A percentile compares a stretch with the other conserved stretches of the same genome.
phyloP scores from a whole-genome alignment of 2,888 invertebrate species.

The Lithophane socia region DNA sequence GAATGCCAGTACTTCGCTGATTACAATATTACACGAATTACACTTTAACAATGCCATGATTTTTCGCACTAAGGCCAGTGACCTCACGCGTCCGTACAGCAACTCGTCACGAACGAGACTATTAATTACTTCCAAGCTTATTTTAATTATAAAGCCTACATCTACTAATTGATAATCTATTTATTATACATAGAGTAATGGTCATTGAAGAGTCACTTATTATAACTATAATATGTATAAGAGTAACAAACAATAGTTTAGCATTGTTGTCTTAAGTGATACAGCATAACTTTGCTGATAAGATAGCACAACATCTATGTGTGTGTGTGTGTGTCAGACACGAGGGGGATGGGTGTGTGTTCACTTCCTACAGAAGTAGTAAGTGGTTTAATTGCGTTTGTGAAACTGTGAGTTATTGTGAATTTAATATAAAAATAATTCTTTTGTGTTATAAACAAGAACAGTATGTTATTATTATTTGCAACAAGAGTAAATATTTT shows the following conservation, averaged over 20 bases:
- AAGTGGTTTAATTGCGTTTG: background rate
- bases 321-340: background rate
- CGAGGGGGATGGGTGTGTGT: background rate
- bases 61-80: too few species aligned
- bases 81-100: too few species aligned
- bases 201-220: background rate
- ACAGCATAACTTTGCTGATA: slow-evolving; percentile 22
- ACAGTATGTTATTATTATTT: background rate
- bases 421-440: background rate
- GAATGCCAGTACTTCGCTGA: too few species aligned
- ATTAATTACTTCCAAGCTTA: background rate
- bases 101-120: too few species aligned
- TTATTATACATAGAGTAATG: background rate
- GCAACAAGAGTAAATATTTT: background rate
- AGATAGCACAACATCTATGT: slow-evolving; percentile 6
- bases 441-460: background rate
- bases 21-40: too few species aligned
- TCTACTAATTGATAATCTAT: background rate
- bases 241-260: background rate
- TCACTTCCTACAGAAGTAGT: background rate
- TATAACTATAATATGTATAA: background rate
- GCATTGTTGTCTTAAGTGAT: slow-evolving; percentile 31
- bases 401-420: background rate
- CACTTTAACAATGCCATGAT: too few species aligned
- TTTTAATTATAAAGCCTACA: background rate